Evolutionary conservation across 2,113 vertebrate species (phyloP).

Genomic region (Eidolon helvum): DNA sequence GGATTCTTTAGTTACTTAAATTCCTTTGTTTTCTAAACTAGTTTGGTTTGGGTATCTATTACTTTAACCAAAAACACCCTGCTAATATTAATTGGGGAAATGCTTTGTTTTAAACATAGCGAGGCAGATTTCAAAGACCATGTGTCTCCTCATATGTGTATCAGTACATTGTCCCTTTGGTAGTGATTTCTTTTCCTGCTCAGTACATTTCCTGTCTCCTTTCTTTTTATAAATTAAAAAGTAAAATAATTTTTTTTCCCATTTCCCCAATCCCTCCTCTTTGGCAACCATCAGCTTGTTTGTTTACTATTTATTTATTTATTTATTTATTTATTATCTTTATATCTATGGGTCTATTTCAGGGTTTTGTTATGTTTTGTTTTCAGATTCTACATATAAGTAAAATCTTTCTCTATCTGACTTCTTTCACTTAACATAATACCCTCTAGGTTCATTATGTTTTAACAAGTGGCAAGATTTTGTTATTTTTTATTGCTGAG

Average conservation of each 20-base stretch:
- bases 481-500: neutral
- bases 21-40: neutral
- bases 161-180: neutral
- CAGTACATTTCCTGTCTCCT: neutral
- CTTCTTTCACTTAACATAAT: neutral
- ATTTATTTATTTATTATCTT: neutral
- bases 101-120: neutral
- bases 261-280: neutral
- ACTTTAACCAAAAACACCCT: neutral
- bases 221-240: neutral
- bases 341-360: neutral
- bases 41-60: neutral
- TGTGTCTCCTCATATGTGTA: neutral
- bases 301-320: too few species aligned
- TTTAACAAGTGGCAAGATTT: neutral
- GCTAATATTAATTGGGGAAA: neutral
- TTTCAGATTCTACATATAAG: neutral
- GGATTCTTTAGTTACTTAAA: neutral
- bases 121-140: neutral
- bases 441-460: neutral
- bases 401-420: neutral
- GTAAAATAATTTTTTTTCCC: neutral
- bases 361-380: neutral
- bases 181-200: neutral
- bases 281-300: too few species aligned